Base-by-base conservation (phyloP, 2,113 vertebrate species). In the Mionectes macconnelli region DNA sequence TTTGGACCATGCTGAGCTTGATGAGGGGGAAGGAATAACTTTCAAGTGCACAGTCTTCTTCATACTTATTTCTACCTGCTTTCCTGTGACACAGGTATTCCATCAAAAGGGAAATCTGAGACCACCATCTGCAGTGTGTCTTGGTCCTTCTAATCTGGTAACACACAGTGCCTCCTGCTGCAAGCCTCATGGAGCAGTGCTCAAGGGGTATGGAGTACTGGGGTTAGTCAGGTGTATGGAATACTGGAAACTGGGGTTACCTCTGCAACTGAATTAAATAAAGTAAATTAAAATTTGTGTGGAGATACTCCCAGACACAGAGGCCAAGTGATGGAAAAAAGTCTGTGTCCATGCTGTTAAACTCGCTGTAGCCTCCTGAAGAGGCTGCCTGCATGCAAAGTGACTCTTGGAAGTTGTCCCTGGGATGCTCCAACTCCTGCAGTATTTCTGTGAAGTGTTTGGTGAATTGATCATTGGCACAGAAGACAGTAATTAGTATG, bases 401-500 rank as follows among this genome's bases (percentile, higher is more conserved):
- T 28, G 10, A 14, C 19, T 30, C 42, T 33, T 62, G 37, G 10
- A 55, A 73, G 33, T 1, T 7, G 21, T 74, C 22, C 10, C 16
- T 64, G 22, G 35, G 33, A 7, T 86, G 40, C 14, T 59, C 21
- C 40, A 59, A 2, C 35, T 35, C 25, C 33, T n/a, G 14, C 2
- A 0, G 2, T 45, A 45, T 69, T 25, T 37, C 23, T 16, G 7
- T 19, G 6, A 49, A 15, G 23, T 49, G n/a, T 23, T 63, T 25
- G 42, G 16, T 20, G 24, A 50, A 16, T 64, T 56, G 47, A 20
- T 57, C 1, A 1, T 30, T 76, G 63, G 49, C 45, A 30, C 4
- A 18, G 8, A 15, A 42, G 27, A 37, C 1, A 6, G 0, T 1
- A 45, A 6, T n/a, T 45, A 59, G 8, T 39, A 53, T 53, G 15